Evolutionary conservation across 2,113 vertebrate genomes (phyloP), one percentile per base, ranked within the genome.

Genomic region (Sitta europaea): DNA sequence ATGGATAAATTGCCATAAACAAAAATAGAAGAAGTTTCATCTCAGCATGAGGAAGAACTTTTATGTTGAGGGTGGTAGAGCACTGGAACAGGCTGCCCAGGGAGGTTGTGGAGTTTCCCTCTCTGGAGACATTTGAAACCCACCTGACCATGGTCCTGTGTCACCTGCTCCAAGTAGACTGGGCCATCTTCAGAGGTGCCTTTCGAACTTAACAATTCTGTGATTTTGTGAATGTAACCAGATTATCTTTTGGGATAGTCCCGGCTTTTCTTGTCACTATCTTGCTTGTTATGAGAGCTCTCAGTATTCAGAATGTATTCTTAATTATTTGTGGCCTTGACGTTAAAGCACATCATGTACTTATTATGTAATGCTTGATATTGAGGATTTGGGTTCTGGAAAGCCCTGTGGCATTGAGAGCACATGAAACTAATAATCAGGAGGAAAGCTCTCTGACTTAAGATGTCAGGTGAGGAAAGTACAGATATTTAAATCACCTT

Each of bases 221-320:
- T 31, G 7, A 14, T 45, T 61, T 53, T 61, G 47, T 61, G 10
- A 75, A 27, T 47, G 21, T 55, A 48, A 27, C 21, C 33, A 53
- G 35, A 14, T n/a, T 1, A 0, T 67, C 14, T 43, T 63, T 28
- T 27, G 21, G 27, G 19, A 3, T 8, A 14, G 57, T 40, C 28
- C 2, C 13, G 18, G 20, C 40, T 83, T 65, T 42, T 36, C 9
- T 35, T 19, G 27, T 50, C 14, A 2, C 38, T 0, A 0, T 29
- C 12, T 50, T n/a, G 24, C 45, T 59, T 6, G 1, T 72, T n/a
- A 12, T 4, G 18, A 48, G 13, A 13, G 21, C 2, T 53, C 25
- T n/a, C 12, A 20, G 7, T 0, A 6, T 45, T 61, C 20, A 29
- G 61, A 75, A 48, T 8, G 14, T 38, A 36, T n/a, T 67, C 14